Evolutionary conservation across 2,113 vertebrate species (phyloP).

Genomic region (Lepus timidus): DNA sequence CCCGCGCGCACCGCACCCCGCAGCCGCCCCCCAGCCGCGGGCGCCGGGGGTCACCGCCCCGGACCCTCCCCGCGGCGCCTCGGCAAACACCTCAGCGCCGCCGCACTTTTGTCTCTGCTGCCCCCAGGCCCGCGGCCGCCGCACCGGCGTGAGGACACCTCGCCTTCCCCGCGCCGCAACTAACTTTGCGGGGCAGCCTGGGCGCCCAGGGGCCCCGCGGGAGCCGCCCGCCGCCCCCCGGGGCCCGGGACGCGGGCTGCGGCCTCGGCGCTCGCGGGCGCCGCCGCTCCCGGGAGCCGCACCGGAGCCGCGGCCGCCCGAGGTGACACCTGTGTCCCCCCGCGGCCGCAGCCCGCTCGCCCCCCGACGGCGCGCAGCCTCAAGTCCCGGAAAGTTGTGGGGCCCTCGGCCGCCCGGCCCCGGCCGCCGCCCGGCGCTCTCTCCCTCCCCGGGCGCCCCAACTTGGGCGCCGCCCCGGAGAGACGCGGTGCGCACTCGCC

Average conservation of each 20-base stretch:
- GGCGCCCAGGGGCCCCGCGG: constrained; percentile 14
- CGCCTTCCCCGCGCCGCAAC: constrained; percentile 55
- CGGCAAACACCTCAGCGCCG: background rate
- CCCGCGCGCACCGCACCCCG: too few relatives aligned
- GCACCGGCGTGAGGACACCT: constrained; percentile 77
- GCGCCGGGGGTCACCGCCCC: too few relatives aligned
- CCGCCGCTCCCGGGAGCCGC: background rate
- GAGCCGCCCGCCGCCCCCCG: too few relatives aligned
- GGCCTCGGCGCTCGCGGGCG: too few relatives aligned
- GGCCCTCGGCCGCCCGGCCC: constrained; percentile 7
- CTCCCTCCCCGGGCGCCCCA: constrained; percentile 59
- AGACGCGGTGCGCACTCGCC: constrained; percentile 43
- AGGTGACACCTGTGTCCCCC: constrained; percentile 74
- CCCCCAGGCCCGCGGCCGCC: constrained; percentile 80
- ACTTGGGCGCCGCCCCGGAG: constrained; percentile 54
- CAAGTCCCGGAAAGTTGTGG: constrained; percentile 76
- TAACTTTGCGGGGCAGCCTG: constrained; percentile 83
- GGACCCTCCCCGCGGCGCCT: too few relatives aligned
- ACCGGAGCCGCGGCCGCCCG: background rate
- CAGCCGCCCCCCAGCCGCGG: too few relatives aligned
- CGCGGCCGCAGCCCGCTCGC: background rate
- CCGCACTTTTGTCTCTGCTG: constrained; percentile 18
- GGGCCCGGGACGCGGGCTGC: too few relatives aligned
- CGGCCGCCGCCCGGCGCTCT: constrained; percentile 48
- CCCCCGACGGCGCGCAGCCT: background rate